phyloP scores from a whole-genome alignment of 2,113 vertebrate species.

The Anolis sagrei region DNA sequence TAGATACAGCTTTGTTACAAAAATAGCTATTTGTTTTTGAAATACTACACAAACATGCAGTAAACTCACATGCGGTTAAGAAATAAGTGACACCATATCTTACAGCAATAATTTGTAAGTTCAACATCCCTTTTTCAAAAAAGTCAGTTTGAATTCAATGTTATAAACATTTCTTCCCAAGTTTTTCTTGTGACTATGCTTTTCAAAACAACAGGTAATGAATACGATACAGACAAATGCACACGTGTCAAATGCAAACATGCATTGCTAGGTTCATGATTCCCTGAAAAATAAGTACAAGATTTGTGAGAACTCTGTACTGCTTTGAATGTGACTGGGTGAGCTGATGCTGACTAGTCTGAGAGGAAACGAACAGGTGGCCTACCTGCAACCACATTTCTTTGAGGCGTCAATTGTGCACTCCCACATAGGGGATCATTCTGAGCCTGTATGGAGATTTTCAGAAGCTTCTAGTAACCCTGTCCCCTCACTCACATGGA shows the following conservation, averaged over 20 bases:
- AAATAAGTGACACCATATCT: slow-evolving; percentile 21
- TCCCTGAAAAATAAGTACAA: not conserved
- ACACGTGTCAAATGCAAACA: too few species aligned
- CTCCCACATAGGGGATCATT: too few species aligned
- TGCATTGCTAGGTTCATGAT: not conserved
- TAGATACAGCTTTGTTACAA: slow-evolving; percentile 61
- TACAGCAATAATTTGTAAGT: slow-evolving; percentile 46
- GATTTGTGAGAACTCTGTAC: not conserved
- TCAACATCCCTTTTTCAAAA: slow-evolving; percentile 15
- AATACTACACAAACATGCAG: slow-evolving; percentile 50
- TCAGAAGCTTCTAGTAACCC: too few species aligned
- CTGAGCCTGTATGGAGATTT: too few species aligned
- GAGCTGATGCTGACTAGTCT: not conserved
- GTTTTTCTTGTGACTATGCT: not conserved
- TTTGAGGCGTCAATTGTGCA: too few species aligned
- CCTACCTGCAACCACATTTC: too few species aligned
- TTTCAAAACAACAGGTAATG: not conserved
- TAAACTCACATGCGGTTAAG: slow-evolving; percentile 59
- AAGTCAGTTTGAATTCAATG: slow-evolving; percentile 14
- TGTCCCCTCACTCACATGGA: too few species aligned
- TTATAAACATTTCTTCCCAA: not conserved
- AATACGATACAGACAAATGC: not conserved
- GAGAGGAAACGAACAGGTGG: not conserved
- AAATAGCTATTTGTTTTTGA: slow-evolving; percentile 62
- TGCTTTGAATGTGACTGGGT: not conserved